phyloP scores from a whole-genome alignment of 2,888 invertebrate species.

The Drosophila recens region DNA sequence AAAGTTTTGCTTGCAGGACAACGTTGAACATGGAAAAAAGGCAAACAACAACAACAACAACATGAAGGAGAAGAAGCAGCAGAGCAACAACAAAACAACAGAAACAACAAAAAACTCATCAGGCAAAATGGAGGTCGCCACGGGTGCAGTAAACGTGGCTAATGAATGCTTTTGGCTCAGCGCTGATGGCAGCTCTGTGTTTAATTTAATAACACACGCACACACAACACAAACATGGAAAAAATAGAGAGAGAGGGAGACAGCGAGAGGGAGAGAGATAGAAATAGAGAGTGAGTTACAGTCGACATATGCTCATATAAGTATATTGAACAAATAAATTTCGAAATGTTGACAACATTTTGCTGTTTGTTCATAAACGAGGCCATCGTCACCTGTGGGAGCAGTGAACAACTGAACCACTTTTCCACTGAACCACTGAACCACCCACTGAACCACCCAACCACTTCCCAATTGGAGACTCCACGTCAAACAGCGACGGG shows the following conservation, averaged over 20 bases:
- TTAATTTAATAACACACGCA: slow-evolving; percentile 75
- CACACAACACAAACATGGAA: slow-evolving; percentile 8
- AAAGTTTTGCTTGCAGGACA: slow-evolving; percentile 49
- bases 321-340: slow-evolving; percentile 80
- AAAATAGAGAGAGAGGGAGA: too few species aligned
- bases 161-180: slow-evolving; percentile 82
- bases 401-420: slow-evolving; percentile 25
- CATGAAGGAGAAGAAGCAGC: slow-evolving; percentile 3
- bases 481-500: slow-evolving; percentile 54
- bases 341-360: slow-evolving; percentile 81
- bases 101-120: slow-evolving; percentile 66
- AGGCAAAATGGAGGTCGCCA: slow-evolving; percentile 80
- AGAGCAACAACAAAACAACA: background rate
- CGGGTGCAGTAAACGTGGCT: slow-evolving; percentile 81
- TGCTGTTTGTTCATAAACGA: slow-evolving; percentile 81
- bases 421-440: background rate
- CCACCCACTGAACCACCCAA: slow-evolving; percentile 23
- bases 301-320: slow-evolving; percentile 57
- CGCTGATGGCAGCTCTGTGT: slow-evolving; percentile 68
- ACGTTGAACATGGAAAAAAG: slow-evolving; percentile 16
- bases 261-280: background rate
- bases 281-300: slow-evolving; percentile 30
- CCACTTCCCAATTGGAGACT: slow-evolving; percentile 16
- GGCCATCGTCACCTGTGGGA: slow-evolving; percentile 82
- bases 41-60: slow-evolving; percentile 2